Conservation (phyloP, 2,888 invertebrate genomes). For the Chrysolina americana region DNA sequence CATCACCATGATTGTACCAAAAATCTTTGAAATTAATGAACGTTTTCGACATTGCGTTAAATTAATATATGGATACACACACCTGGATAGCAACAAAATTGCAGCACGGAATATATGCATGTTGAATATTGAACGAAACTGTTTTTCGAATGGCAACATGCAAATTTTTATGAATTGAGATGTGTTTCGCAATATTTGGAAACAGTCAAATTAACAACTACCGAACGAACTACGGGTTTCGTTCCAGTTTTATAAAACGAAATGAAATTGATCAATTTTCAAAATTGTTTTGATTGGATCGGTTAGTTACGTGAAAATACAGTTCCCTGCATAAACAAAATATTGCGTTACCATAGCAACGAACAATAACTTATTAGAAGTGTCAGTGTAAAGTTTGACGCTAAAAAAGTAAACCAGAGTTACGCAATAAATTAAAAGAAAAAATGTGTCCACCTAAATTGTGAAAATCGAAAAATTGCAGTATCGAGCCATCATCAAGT, state of each 20-base stretch:
- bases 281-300: too few species aligned
- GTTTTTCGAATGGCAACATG: constrained; percentile 7
- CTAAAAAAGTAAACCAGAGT: too few species aligned
- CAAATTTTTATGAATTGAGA: constrained; percentile 9
- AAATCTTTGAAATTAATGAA: too few species aligned
- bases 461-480: too few species aligned
- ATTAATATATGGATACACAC: background rate
- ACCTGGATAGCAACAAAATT: background rate
- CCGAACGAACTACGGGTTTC: background rate
- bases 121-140: constrained; percentile 1
- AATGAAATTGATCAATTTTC: background rate
- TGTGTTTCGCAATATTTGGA: background rate
- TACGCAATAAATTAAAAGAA: too few species aligned
- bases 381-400: too few species aligned
- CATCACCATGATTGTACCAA: too few species aligned
- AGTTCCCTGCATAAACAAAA: too few species aligned
- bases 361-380: too few species aligned
- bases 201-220: background rate
- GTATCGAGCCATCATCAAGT: too few species aligned
- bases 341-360: too few species aligned
- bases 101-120: background rate
- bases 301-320: background rate
- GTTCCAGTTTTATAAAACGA: background rate
- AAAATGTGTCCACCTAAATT: too few species aligned
- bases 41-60: background rate